phyloP scores from a whole-genome alignment of 2,888 invertebrate species.

The Fragum whitleyi region DNA sequence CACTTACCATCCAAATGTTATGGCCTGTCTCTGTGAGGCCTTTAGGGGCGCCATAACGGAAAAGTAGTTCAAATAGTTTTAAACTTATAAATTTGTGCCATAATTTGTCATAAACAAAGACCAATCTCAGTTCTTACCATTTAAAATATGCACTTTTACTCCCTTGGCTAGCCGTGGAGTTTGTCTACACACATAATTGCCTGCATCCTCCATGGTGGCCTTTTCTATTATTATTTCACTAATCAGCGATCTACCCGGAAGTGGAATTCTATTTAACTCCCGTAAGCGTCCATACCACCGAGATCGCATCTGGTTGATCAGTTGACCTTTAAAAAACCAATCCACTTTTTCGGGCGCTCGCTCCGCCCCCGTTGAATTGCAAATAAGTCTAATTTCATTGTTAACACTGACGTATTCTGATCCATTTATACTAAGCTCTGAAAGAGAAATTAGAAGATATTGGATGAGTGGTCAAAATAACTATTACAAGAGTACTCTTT shows the following conservation, averaged over 20 bases:
- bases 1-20: too few species aligned
- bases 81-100: too few species aligned
- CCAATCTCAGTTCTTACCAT: conserved; percentile 52
- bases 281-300: conserved; percentile 55
- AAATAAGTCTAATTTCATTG: conserved; percentile 70
- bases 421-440: conserved; percentile 76
- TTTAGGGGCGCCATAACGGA: too few species aligned
- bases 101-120: too few species aligned
- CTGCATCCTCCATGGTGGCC: conserved; percentile 58
- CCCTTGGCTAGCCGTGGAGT: conserved; percentile 60
- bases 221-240: conserved; percentile 65
- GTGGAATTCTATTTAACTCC: conserved; percentile 58
- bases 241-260: conserved; percentile 65
- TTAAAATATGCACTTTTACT: conserved; percentile 68
- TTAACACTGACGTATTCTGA: conserved; percentile 74
- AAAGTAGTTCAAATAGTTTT: too few species aligned
- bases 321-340: conserved; percentile 78
- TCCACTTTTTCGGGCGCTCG: conserved; percentile 76
- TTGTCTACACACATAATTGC: conserved; percentile 67
- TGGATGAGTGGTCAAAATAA: background rate
- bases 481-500: too few species aligned
- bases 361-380: conserved; percentile 77
- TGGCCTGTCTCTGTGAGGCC: too few species aligned
- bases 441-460: too few species aligned
- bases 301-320: conserved; percentile 59